Percentiles rank a stretch among this genome's conserved stretches.
Conservation (phyloP, 2,797 vertebrate species). For the Decapterus maruadsi region DNA sequence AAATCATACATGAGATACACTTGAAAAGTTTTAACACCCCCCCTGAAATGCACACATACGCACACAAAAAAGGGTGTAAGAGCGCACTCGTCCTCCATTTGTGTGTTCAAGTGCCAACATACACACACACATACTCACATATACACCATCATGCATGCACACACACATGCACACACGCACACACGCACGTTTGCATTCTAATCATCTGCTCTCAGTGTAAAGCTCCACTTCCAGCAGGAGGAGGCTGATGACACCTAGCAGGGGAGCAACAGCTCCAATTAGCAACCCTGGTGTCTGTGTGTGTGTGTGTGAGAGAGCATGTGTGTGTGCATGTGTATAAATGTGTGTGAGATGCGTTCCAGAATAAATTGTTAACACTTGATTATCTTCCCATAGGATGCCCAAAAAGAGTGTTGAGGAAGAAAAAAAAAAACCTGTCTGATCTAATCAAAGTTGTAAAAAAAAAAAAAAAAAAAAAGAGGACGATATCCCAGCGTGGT, state of each 20-base stretch:
- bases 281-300: conserved; percentile 77
- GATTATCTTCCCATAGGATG: conserved; percentile 75
- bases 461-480: conserved; percentile 48
- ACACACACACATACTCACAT: conserved; percentile 2
- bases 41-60: conserved; percentile 10
- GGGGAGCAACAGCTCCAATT: conserved; percentile 85
- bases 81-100: conserved; percentile 30
- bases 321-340: conserved; percentile 15
- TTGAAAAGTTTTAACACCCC: conserved; percentile 55
- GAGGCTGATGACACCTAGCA: conserved; percentile 85
- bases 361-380: conserved; percentile 77
- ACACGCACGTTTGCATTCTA: conserved; percentile 69
- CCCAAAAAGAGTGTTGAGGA: conserved; percentile 30
- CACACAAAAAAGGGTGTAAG: conserved; percentile 34
- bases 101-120: conserved; percentile 39
- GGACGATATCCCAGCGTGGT: conserved; percentile 42
- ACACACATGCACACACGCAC: conserved; percentile 22
- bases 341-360: conserved; percentile 48
- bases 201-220: conserved; percentile 80
- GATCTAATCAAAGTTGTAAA: conserved; percentile 75
- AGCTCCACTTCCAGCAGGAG: conserved; percentile 79
- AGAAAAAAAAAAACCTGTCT: conserved; percentile 21
- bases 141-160: conserved; percentile 34
- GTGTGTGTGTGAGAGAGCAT: conserved; percentile 43
- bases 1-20: conserved; percentile 8